A percentile compares a stretch with the other conserved stretches of the same genome.
Conservation (phyloP, 2,888 invertebrate species). For the Anthophora plumipes region DNA sequence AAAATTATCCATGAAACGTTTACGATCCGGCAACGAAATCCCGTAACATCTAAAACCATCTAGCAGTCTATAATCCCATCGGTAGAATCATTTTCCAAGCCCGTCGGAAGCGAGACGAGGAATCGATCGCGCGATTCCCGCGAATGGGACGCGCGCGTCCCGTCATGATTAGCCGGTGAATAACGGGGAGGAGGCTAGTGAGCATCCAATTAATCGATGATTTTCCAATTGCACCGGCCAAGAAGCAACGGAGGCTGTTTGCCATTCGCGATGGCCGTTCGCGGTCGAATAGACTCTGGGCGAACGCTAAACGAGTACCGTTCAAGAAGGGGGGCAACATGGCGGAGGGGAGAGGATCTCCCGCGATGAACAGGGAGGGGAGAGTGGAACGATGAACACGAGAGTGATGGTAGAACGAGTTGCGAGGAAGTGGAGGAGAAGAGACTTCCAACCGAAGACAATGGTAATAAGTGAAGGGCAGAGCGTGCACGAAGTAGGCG, state of each 20-base stretch:
- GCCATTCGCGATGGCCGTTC: slow-evolving; percentile 63
- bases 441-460: slow-evolving; percentile 67
- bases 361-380: slow-evolving; percentile 1
- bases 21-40: slow-evolving; percentile 5
- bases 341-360: slow-evolving; percentile 16
- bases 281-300: slow-evolving; percentile 23
- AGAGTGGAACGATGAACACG: slow-evolving; percentile 25
- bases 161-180: neutral
- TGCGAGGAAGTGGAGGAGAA: slow-evolving; percentile 24
- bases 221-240: slow-evolving; percentile 54
- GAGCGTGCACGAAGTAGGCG: slow-evolving; percentile 63
- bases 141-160: neutral
- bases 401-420: slow-evolving; percentile 36
- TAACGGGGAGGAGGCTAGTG: neutral
- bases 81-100: slow-evolving; percentile 8
- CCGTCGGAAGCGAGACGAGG: neutral
- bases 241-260: slow-evolving; percentile 32
- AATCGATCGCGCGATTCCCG: neutral
- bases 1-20: slow-evolving; percentile 13
- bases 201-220: slow-evolving; percentile 60
- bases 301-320: slow-evolving; percentile 21
- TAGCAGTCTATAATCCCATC: slow-evolving; percentile 20
- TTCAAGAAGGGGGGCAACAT: slow-evolving; percentile 23
- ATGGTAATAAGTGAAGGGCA: slow-evolving; percentile 74
- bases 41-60: slow-evolving; percentile 5